Conservation (phyloP, 2,797 vertebrate genomes). For the Salmo trutta region DNA sequence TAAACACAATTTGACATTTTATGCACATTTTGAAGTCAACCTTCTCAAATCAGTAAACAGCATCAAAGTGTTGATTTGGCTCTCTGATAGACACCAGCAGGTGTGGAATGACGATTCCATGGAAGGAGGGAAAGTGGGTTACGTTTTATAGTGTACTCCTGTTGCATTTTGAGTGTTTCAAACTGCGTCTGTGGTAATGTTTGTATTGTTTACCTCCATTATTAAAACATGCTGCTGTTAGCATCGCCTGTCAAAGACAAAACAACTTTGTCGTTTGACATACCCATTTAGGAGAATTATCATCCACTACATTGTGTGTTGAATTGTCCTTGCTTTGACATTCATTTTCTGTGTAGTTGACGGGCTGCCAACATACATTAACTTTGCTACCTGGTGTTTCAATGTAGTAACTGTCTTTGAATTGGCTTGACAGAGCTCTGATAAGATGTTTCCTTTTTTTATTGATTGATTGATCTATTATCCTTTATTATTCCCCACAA, state of each 20-base stretch:
- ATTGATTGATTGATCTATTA: no score
- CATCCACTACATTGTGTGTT: conserved; percentile 25
- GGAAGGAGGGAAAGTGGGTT: no score
- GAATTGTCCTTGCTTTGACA: conserved; percentile 68
- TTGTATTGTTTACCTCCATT: conserved; percentile 41
- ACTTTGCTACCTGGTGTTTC: conserved; percentile 64
- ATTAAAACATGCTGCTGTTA: conserved; percentile 26
- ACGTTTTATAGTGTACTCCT: not conserved
- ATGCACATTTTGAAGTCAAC: conserved; percentile 65
- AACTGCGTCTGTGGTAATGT: conserved; percentile 35
- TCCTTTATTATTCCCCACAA: no score
- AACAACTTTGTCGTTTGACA: conserved; percentile 50
- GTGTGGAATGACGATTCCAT: conserved; percentile 33
- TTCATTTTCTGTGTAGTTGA: conserved; percentile 65
- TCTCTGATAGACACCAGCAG: conserved; percentile 48
- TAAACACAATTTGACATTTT: conserved; percentile 67
- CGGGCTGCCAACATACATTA: conserved; percentile 72
- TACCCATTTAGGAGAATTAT: conserved; percentile 64
- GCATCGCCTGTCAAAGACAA: conserved; percentile 32
- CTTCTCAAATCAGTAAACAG: conserved; percentile 13
- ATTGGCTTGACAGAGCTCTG: conserved; percentile 60
- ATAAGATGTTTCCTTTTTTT: conserved; percentile 52
- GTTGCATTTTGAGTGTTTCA: not conserved
- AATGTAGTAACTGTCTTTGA: conserved; percentile 68
- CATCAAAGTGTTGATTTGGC: conserved; percentile 60